Conservation (phyloP, 2,113 vertebrate species). For the Hystrix brachyura region DNA sequence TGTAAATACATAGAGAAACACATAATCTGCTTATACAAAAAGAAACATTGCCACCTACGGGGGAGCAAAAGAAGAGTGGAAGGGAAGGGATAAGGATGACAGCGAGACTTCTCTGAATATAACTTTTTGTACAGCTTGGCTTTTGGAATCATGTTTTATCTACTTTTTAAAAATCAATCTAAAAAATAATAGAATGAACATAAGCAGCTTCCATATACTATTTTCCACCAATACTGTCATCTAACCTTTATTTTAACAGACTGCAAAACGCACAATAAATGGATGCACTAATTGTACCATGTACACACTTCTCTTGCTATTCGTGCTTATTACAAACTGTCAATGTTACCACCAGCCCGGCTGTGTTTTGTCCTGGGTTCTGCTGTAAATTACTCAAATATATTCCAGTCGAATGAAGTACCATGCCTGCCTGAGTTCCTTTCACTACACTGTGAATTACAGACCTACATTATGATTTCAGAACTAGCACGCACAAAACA, state of each 20-base stretch:
- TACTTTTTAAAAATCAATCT: constrained; percentile 24
- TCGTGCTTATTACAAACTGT: constrained; percentile 34
- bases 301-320: constrained; percentile 19
- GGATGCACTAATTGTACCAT: constrained; percentile 25
- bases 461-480: constrained; percentile 68
- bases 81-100: neutral
- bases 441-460: constrained; percentile 65
- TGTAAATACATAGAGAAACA: neutral
- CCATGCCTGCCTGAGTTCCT: constrained; percentile 59
- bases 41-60: neutral
- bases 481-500: constrained; percentile 66
- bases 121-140: constrained; percentile 46
- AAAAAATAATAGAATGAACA: constrained; percentile 49
- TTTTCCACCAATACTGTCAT: constrained; percentile 36
- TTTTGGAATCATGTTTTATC: constrained; percentile 12
- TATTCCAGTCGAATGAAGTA: constrained; percentile 69
- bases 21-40: neutral
- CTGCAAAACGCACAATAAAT: constrained; percentile 23
- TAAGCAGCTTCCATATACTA: neutral
- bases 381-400: constrained; percentile 65
- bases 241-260: constrained; percentile 54
- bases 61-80: neutral
- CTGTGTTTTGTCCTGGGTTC: constrained; percentile 50
- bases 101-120: constrained; percentile 6
- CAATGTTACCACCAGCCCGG: constrained; percentile 14